phyloP scores from a whole-genome alignment of 1,140 invertebrate species.

The Papilio aristodemus region DNA sequence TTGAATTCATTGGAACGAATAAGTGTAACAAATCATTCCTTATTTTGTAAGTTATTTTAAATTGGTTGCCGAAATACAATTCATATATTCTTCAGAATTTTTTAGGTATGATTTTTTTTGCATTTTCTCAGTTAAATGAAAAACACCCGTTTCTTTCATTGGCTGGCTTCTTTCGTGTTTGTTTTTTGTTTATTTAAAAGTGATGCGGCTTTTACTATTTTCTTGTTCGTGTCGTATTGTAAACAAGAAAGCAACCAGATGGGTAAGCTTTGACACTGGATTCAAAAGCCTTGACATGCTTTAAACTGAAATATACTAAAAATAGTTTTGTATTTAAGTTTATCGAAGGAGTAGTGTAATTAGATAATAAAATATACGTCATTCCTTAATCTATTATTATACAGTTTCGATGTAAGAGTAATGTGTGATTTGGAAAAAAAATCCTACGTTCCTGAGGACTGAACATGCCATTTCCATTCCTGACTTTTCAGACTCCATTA shows the following conservation, averaged over 20 bases:
- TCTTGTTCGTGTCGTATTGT: slow-evolving; percentile 5
- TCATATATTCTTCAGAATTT: too few species aligned
- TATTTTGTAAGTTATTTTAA: too few species aligned
- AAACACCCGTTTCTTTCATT: neutral
- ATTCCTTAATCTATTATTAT: neutral
- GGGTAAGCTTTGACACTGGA: neutral
- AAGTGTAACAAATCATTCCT: neutral
- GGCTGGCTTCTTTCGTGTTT: neutral
- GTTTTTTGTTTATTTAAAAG: neutral
- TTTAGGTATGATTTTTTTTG: neutral
- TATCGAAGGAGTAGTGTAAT: too few species aligned
- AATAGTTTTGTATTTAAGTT: neutral
- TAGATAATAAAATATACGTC: too few species aligned
- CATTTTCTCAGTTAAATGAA: neutral
- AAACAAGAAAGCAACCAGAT: slow-evolving; percentile 1
- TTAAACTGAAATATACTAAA: neutral
- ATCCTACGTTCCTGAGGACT: slow-evolving; percentile 40
- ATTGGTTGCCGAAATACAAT: too few species aligned
- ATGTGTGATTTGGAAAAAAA: neutral
- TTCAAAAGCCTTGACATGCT: neutral
- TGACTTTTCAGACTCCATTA: slow-evolving; percentile 47
- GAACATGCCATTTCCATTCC: slow-evolving; percentile 48
- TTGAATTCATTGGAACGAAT: neutral
- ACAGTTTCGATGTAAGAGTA: slow-evolving; percentile 1
- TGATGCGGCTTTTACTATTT: neutral